A percentile compares a stretch with the other conserved stretches of the same genome.
These are phyloP conservation scores for Spheniscus humboldti DNA, from an alignment of 2,797 vertebrate genomes.

Conservation along the genomic window DNA sequence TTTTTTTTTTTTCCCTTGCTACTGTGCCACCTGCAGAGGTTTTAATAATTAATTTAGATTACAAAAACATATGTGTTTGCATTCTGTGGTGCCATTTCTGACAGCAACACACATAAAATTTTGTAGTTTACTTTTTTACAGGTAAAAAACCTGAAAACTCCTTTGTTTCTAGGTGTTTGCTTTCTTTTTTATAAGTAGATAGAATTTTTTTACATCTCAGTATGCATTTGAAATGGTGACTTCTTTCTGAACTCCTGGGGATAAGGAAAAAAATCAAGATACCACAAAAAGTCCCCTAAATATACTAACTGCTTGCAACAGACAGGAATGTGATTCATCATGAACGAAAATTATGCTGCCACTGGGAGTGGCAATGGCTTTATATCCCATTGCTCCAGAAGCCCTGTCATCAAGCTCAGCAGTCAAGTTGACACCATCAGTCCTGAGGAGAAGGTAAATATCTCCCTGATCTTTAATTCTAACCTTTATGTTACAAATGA, in stretches of 20 bases:
- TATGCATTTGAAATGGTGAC: neutral
- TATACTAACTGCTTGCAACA: neutral
- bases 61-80: neutral
- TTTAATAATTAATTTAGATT: neutral
- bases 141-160: neutral
- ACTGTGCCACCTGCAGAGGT: neutral
- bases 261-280: neutral
- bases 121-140: neutral
- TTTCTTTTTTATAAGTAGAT: neutral
- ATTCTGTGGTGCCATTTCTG: neutral
- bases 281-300: neutral
- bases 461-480: neutral
- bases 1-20: neutral
- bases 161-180: neutral
- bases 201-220: neutral
- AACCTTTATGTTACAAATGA: neutral
- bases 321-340: conserved; percentile 58
- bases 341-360: neutral
- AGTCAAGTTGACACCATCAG: neutral
- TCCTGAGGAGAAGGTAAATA: conserved; percentile 20
- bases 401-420: neutral
- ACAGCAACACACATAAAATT: neutral
- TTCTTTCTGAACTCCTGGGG: neutral
- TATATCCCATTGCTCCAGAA: conserved; percentile 47
- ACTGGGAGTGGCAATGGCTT: conserved; percentile 60